Evolutionary conservation across 2,113 vertebrate genomes (phyloP).

Genomic region (Tautogolabrus adspersus): DNA sequence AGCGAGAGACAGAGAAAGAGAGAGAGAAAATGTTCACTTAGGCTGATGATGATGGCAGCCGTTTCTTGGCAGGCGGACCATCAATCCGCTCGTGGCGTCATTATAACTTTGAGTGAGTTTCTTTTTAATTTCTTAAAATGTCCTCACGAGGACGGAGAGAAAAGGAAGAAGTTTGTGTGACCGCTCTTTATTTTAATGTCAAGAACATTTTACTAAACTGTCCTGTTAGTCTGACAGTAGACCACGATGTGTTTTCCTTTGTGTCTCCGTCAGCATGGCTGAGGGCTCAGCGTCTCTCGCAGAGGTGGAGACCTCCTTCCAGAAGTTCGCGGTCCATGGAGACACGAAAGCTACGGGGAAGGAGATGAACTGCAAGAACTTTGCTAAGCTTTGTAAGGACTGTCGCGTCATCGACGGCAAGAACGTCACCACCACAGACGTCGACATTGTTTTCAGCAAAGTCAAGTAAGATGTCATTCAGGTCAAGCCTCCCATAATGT

Average conservation of each 20-base stretch:
- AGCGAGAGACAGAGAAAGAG: background rate
- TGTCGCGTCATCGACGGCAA: conserved; percentile 89
- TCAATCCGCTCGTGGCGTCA: conserved; percentile 57
- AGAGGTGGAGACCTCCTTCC: conserved; percentile 85
- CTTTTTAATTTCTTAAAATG: conserved; percentile 7
- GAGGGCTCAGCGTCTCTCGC: conserved; percentile 64
- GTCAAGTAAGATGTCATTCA: conserved; percentile 86
- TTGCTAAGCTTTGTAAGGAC: conserved; percentile 92
- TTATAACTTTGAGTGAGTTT: conserved; percentile 5
- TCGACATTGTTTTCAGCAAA: conserved; percentile 92
- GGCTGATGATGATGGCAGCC: conserved; percentile 1
- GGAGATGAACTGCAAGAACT: conserved; percentile 91
- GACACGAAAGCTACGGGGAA: conserved; percentile 85
- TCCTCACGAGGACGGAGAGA: background rate
- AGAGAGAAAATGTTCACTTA: conserved; percentile 28
- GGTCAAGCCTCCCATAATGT: background rate
- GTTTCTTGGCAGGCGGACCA: conserved; percentile 46
- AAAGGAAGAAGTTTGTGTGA: background rate
- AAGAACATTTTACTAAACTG: background rate
- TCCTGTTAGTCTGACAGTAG: background rate
- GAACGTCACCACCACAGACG: conserved; percentile 86
- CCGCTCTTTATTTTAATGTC: background rate
- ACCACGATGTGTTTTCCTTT: background rate
- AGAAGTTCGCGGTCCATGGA: conserved; percentile 86
- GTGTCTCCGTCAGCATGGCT: conserved; percentile 75